Evolutionary conservation across 2,888 invertebrate genomes (phyloP).

Genomic region (Hydriomena furcata): DNA sequence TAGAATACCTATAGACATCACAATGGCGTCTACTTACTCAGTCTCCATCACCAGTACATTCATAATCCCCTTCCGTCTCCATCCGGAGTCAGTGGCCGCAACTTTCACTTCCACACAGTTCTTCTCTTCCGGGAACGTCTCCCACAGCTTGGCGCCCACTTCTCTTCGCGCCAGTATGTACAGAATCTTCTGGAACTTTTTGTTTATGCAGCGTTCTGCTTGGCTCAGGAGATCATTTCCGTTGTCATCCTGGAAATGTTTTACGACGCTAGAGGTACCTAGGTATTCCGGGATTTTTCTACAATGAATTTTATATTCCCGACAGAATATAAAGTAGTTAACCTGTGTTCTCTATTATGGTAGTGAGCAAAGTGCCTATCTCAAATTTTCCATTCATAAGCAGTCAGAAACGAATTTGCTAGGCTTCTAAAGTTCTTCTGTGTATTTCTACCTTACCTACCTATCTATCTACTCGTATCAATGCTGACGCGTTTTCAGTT

Average conservation of each 20-base stretch:
- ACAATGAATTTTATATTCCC: too few species aligned
- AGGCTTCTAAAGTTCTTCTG: too few species aligned
- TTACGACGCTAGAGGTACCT: too few species aligned
- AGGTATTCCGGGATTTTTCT: too few species aligned
- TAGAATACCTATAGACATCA: too few species aligned
- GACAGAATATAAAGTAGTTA: too few species aligned
- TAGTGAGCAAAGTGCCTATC: too few species aligned
- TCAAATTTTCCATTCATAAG: too few species aligned
- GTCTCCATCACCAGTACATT: slow-evolving; percentile 84
- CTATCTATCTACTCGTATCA: neutral
- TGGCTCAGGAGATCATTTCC: slow-evolving; percentile 65
- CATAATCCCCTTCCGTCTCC: slow-evolving; percentile 87
- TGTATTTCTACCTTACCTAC: too few species aligned
- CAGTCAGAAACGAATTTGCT: too few species aligned
- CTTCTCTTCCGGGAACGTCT: slow-evolving; percentile 80
- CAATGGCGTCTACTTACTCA: slow-evolving; percentile 76
- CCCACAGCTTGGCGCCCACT: slow-evolving; percentile 79
- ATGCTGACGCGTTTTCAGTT: neutral
- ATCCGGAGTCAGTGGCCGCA: slow-evolving; percentile 85
- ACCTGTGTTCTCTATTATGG: too few species aligned
- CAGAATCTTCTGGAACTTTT: slow-evolving; percentile 86
- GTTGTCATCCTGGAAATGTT: slow-evolving; percentile 49
- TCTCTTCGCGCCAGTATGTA: slow-evolving; percentile 84
- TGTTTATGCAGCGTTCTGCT: slow-evolving; percentile 79
- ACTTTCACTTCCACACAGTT: slow-evolving; percentile 85